Evolutionary conservation across 2,113 vertebrate genomes (phyloP).

Genomic region (Sinocyclocheilus rhinocerous): DNA sequence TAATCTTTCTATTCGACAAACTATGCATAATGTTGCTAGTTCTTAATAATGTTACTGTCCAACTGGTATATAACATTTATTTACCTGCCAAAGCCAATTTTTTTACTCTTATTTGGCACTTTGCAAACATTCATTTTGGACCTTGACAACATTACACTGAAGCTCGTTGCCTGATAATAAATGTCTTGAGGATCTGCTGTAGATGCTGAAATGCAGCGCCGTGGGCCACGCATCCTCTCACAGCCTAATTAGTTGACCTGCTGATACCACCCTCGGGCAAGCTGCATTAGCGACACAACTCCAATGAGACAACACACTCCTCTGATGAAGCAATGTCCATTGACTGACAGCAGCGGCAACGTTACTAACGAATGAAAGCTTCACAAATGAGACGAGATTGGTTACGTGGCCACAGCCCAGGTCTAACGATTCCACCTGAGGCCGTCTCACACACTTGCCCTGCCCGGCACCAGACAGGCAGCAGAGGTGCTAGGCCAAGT

Average conservation of each 20-base stretch:
- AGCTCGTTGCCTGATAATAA: not conserved
- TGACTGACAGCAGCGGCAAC: conserved; percentile 1
- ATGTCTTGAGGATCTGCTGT: not conserved
- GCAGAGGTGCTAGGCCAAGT: conserved; percentile 33
- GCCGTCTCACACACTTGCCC: conserved; percentile 39
- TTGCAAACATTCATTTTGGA: not conserved
- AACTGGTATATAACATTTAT: not conserved
- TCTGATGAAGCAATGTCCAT: not conserved
- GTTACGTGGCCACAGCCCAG: conserved; percentile 8
- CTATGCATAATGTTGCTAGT: not conserved
- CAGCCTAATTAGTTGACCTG: conserved; percentile 31
- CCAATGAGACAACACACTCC: not conserved
- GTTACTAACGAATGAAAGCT: conserved; percentile 9
- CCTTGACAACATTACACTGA: not conserved
- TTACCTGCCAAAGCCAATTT: not conserved
- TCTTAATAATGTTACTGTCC: not conserved
- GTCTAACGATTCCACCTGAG: conserved; percentile 53
- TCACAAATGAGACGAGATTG: conserved; percentile 15
- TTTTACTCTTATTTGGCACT: not conserved
- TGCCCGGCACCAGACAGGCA: conserved; percentile 23
- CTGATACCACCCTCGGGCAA: conserved; percentile 32
- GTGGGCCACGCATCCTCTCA: not conserved
- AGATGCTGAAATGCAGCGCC: not conserved
- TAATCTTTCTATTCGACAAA: not conserved
- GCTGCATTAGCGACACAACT: not conserved